Evolutionary conservation across 2,797 vertebrate species (phyloP).

Genomic region (Sebastiscus tertius): DNA sequence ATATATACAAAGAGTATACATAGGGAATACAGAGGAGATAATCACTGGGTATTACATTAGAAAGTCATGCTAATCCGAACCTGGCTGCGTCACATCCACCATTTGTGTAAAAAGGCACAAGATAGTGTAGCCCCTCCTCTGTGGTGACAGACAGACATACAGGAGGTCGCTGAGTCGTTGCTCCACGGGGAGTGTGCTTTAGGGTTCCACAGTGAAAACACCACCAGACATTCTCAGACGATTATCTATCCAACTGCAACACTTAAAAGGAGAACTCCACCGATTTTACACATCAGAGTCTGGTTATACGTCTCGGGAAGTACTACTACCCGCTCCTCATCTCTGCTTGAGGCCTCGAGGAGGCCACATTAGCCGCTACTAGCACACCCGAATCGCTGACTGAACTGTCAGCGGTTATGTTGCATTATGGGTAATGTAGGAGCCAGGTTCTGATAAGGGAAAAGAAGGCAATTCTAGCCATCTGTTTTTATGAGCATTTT

Average conservation of each 20-base stretch:
- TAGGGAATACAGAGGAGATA: conserved; percentile 48
- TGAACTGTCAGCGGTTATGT: neutral
- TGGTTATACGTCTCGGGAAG: neutral
- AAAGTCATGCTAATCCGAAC: conserved; percentile 70
- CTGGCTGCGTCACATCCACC: conserved; percentile 62
- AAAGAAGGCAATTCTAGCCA: neutral
- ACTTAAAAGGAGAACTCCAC: conserved; percentile 10
- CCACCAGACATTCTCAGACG: conserved; percentile 35
- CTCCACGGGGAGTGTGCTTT: conserved; percentile 71
- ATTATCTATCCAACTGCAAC: neutral
- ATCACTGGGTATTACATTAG: conserved; percentile 51
- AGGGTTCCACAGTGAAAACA: conserved; percentile 63
- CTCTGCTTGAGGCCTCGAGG: neutral
- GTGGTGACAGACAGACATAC: conserved; percentile 69
- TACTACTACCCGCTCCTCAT: neutral
- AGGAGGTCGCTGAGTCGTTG: conserved; percentile 59
- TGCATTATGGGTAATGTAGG: neutral
- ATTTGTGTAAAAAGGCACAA: conserved; percentile 74
- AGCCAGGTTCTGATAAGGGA: neutral
- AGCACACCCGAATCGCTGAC: neutral
- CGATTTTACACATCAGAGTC: neutral
- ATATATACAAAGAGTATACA: conserved; percentile 71
- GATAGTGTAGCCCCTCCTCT: conserved; percentile 64
- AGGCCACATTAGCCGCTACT: neutral
- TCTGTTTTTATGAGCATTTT: neutral